Evolutionary conservation across 2,113 vertebrate genomes (phyloP).

Genomic region (Toxotes jaculatrix): DNA sequence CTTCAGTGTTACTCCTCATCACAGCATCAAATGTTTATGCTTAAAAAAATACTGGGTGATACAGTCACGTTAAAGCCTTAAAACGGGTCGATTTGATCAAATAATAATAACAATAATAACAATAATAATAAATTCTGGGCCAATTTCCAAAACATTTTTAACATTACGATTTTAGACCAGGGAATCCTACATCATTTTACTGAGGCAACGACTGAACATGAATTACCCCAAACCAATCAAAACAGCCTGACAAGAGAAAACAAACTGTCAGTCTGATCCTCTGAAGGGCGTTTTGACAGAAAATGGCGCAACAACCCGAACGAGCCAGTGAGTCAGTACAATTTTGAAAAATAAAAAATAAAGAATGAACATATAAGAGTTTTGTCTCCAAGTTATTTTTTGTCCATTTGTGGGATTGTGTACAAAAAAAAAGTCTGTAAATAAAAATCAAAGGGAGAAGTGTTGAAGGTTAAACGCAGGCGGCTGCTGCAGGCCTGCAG

Average conservation of each 20-base stretch:
- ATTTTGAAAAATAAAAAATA: background rate
- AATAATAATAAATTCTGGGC: too few relatives aligned
- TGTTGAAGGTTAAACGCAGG: conserved; percentile 23
- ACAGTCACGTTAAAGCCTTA: too few relatives aligned
- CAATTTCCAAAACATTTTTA: background rate
- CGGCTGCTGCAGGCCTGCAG: conserved; percentile 51
- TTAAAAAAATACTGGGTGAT: too few relatives aligned
- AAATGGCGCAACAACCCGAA: conserved; percentile 47
- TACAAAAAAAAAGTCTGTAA: background rate
- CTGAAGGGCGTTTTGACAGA: conserved; percentile 53
- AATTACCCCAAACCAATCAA: background rate
- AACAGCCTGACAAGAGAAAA: background rate
- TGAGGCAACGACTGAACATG: too few relatives aligned
- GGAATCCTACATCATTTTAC: background rate
- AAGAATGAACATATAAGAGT: background rate
- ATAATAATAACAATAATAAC: too few relatives aligned
- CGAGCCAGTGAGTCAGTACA: background rate
- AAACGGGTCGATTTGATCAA: too few relatives aligned
- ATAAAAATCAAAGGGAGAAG: background rate
- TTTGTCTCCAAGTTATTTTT: background rate
- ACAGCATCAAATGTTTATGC: too few relatives aligned
- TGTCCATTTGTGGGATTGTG: background rate
- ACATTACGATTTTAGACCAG: background rate
- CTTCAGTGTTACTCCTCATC: too few relatives aligned
- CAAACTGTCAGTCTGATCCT: background rate